Base-by-base conservation (phyloP, 2,113 vertebrate genomes). In the Hippocampus mohnikei region DNA sequence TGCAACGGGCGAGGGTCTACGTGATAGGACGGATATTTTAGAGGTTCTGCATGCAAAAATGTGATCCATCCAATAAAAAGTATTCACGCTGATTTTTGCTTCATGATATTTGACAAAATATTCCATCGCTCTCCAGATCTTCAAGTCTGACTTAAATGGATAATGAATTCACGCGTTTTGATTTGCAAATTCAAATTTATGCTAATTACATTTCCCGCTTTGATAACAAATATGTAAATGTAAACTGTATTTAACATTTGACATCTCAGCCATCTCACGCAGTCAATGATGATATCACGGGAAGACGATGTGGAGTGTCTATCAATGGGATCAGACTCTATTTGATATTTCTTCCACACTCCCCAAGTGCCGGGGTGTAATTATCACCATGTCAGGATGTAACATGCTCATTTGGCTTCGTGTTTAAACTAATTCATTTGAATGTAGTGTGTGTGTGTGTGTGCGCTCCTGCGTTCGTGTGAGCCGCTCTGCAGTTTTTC, bases 101-200 rank as follows among this genome's bases (percentile, higher is more conserved):
- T 12, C 23, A 27, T 27, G 13, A 58, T 29, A 29, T 25, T 5
- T 13, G 3, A 60, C 16, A 33, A 33, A 60, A 18, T 33, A 60
- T 33, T 60, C 15, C 25, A 58, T 58, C 58, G 33, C 27, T 29
- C 58, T 60, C 6, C 10, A 68, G 29, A 37, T 2, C 66, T 80
- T 83, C 73, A 79, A 21, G 84, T 80, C 69, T 78, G 66, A 37
- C 27, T 60, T 33, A 33, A 60, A 60, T 20, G 18, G 74, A 74
- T 76, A 61, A 83, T 83, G 67, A 13, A 71, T 48, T 75, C 72
- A 75, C 79, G 69, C 75, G 76, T 78, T 78, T 78, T 80, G 65
- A 55, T 23, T 33, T 74, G 69, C 60, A 29, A 37, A 52, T 83
- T 70, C 5, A 18, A 59, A 59, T 59, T 29, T 25, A 67, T 44